phyloP scores from a whole-genome alignment of 2,888 invertebrate species.

The Eretmocerus hayati region DNA sequence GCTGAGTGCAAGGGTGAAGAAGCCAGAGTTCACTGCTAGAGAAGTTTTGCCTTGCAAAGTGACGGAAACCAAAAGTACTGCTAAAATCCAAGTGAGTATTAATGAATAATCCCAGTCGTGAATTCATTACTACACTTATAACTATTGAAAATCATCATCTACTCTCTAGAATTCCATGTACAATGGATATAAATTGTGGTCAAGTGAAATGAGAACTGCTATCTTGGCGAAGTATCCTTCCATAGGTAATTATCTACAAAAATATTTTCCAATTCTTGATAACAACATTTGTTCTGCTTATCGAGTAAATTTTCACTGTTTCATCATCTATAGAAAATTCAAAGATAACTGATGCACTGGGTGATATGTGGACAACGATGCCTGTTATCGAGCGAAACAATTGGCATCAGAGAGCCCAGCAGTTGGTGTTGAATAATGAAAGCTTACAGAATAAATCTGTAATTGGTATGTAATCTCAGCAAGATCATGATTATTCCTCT shows the following conservation, averaged over 20 bases:
- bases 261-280: too few relatives aligned
- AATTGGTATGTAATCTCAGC: too few relatives aligned
- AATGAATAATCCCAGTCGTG: background rate
- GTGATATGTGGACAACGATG: slow-evolving; percentile 84
- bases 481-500: too few relatives aligned
- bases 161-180: slow-evolving; percentile 59
- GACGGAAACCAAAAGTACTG: background rate
- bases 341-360: slow-evolving; percentile 74
- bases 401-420: slow-evolving; percentile 78
- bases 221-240: slow-evolving; percentile 65
- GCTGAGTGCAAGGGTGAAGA: slow-evolving; percentile 4
- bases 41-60: too few relatives aligned
- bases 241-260: slow-evolving; percentile 53
- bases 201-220: slow-evolving; percentile 71
- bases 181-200: slow-evolving; percentile 90
- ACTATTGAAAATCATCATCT: background rate
- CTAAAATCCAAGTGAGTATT: background rate
- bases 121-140: background rate
- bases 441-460: slow-evolving; percentile 38
- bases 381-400: slow-evolving; percentile 59
- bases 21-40: background rate
- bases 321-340: too few relatives aligned
- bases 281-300: too few relatives aligned
- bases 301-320: too few relatives aligned
- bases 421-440: slow-evolving; percentile 45